Evolutionary conservation across 1,140 invertebrate species (phyloP).

Genomic region (Frieseomelitta varia): DNA sequence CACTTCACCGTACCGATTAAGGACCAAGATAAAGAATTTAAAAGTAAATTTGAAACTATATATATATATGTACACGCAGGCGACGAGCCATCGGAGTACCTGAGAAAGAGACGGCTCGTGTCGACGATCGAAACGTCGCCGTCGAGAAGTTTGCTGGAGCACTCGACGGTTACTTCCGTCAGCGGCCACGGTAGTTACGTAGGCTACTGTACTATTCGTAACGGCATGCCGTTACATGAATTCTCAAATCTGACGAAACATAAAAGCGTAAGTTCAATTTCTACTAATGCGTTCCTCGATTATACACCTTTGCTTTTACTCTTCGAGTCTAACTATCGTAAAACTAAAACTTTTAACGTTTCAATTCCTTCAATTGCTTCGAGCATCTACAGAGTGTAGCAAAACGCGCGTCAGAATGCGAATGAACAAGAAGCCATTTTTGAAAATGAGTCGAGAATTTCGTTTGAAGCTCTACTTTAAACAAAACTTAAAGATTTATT

Average conservation of each 20-base stretch:
- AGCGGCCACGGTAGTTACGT: slow-evolving; percentile 82
- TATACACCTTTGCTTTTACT: background rate
- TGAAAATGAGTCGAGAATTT: background rate
- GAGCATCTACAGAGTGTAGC: background rate
- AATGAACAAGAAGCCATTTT: background rate
- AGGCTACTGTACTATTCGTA: slow-evolving; percentile 88
- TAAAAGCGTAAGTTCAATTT: slow-evolving; percentile 75
- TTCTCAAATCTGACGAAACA: slow-evolving; percentile 80
- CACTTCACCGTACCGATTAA: background rate
- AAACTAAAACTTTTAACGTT: background rate
- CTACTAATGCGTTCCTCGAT: background rate
- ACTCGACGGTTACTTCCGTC: slow-evolving; percentile 78
- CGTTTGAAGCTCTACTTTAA: background rate
- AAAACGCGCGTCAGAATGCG: background rate
- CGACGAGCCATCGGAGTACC: slow-evolving; percentile 83
- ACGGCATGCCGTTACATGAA: slow-evolving; percentile 86
- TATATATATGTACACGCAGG: slow-evolving; percentile 43
- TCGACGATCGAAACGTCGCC: slow-evolving; percentile 91
- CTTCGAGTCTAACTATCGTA: background rate
- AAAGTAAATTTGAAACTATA: background rate
- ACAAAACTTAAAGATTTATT: background rate
- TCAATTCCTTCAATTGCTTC: background rate
- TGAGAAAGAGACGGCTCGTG: slow-evolving; percentile 87
- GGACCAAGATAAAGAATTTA: background rate
- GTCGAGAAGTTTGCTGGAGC: slow-evolving; percentile 84